Conservation (phyloP, 1,140 invertebrate genomes). For the Leptinotarsa lineolata region DNA sequence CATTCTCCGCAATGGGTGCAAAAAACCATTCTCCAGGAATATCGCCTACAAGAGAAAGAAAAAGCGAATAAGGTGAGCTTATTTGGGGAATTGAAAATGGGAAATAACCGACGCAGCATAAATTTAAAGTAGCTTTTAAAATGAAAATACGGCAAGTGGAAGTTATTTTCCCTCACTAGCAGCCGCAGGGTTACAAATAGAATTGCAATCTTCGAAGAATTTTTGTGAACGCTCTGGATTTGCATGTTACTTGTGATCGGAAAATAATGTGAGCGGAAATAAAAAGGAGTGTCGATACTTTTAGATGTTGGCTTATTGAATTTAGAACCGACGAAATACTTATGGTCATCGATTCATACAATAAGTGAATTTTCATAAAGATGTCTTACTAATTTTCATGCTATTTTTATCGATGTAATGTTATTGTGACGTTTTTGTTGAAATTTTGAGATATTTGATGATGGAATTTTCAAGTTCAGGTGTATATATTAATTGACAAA, state of each 20-base stretch:
- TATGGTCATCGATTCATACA: no score
- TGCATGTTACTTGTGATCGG: not conserved
- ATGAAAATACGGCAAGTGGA: conserved; percentile 6
- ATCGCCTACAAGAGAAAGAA: not conserved
- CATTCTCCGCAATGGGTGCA: no score
- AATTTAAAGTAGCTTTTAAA: conserved; percentile 1
- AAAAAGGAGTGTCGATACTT: not conserved
- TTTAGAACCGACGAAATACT: no score
- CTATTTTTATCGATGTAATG: no score
- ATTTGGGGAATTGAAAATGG: conserved; percentile 6
- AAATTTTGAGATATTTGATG: no score
- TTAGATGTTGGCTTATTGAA: no score
- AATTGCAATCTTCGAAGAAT: not conserved
- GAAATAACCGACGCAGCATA: not conserved
- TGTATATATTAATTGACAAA: no score
- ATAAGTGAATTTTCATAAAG: no score
- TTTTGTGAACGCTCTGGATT: not conserved
- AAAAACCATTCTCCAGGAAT: not conserved
- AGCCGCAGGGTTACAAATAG: not conserved
- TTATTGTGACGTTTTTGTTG: no score
- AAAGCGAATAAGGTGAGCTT: not conserved
- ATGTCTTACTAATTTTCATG: no score
- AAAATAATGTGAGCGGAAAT: not conserved
- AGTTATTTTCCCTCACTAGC: not conserved
- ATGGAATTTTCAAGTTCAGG: no score